A percentile compares a stretch with the other conserved stretches of the same genome.
Evolutionary conservation across 2,888 invertebrate genomes (phyloP).

Genomic region (Mycogona germanica): DNA sequence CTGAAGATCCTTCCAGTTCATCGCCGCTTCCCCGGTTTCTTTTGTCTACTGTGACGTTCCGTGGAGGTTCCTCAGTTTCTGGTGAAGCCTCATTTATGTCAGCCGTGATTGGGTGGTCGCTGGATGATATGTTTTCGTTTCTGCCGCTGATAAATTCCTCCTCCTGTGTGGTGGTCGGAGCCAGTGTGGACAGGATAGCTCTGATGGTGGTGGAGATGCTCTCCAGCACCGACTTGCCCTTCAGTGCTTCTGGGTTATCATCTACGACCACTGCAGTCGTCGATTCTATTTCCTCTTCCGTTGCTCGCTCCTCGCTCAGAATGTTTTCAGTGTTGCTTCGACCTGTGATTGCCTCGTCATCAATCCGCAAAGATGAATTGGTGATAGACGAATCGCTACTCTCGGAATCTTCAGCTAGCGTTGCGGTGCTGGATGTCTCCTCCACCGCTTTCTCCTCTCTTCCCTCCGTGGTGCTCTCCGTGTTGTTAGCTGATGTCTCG

Average conservation of each 20-base stretch:
- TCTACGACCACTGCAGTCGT: neutral
- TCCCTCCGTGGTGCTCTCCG: neutral
- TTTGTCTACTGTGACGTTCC: neutral
- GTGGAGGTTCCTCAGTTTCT: neutral
- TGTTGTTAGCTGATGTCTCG: too few species aligned
- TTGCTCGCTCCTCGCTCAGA: too few species aligned
- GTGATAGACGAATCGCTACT: neutral
- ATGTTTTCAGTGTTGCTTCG: too few species aligned
- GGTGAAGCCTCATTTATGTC: too few species aligned
- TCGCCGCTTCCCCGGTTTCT: neutral
- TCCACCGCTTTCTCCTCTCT: neutral
- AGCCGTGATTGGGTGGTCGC: neutral
- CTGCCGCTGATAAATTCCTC: too few species aligned
- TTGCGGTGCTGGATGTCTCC: too few species aligned
- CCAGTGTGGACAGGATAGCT: neutral
- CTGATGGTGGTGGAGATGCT: constrained; percentile 1
- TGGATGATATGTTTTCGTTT: neutral
- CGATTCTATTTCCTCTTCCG: neutral
- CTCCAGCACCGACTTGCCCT: neutral
- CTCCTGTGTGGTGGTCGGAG: neutral
- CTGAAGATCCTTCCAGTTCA: too few species aligned
- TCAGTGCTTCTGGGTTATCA: neutral
- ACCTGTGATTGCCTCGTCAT: too few species aligned
- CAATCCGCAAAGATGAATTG: too few species aligned
- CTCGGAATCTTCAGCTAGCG: too few species aligned